phyloP scores from a whole-genome alignment of 2,888 invertebrate species.

The Hesperia comma region DNA sequence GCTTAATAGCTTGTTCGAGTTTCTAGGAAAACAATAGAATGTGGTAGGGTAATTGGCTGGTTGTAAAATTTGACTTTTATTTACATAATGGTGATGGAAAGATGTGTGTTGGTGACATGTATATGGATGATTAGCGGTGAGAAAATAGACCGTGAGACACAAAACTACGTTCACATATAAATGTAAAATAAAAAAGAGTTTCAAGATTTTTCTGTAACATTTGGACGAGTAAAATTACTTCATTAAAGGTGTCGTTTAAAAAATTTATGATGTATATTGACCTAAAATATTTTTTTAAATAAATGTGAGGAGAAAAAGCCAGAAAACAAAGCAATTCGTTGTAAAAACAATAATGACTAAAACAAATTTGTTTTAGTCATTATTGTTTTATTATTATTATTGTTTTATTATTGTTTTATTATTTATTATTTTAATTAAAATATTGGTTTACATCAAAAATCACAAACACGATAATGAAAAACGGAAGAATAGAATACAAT shows the following conservation, averaged over 20 bases:
- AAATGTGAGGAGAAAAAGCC: no score
- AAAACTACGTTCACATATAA: background rate
- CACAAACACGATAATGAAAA: background rate
- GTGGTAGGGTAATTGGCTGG: slow-evolving; percentile 61
- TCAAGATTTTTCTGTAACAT: background rate
- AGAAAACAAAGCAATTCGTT: no score
- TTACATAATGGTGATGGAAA: slow-evolving; percentile 38
- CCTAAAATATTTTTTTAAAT: no score
- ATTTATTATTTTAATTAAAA: no score
- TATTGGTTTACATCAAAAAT: no score
- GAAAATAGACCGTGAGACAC: background rate
- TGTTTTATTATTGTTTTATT: no score
- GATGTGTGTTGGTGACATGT: slow-evolving; percentile 26
- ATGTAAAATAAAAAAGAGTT: background rate
- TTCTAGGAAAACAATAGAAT: slow-evolving; percentile 59
- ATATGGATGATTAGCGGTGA: background rate
- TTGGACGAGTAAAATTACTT: background rate
- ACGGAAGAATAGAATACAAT: background rate
- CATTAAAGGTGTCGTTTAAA: no score
- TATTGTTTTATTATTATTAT: no score
- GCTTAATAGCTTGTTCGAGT: slow-evolving; percentile 51
- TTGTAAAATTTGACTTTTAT: slow-evolving; percentile 62
- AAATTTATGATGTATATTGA: no score
- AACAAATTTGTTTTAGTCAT: no score
- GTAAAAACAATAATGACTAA: no score